Base-by-base conservation (phyloP, 2,888 invertebrate genomes). In the Lithophane semibrunnea region DNA sequence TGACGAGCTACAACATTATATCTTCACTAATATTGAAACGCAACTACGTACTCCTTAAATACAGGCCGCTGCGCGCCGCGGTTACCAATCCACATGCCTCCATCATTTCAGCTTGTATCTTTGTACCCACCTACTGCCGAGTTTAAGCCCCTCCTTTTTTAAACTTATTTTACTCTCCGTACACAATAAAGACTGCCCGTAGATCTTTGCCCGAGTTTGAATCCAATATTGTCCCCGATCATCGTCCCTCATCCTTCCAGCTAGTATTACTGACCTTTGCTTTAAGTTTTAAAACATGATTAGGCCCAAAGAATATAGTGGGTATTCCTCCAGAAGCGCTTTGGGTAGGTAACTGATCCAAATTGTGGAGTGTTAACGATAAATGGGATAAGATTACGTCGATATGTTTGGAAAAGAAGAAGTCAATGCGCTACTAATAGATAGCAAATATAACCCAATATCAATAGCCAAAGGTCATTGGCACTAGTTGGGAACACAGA, bases 401-500 rank as follows among this genome's bases (percentile, higher is more conserved):
- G 24, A 24, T 16, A 49, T 52, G 4, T 66, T 60, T 37, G 24
- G 12, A 60, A 65, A 42, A 24, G 24, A 65, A 16, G 56, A 16
- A 42, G 16, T 37, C 44, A 37, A 44, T 67, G 44, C 60, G 29
- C 29, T 29, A 5, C 52, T 52, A 61, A 60, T 29, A 18, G 60
- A n/a, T 29, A 49, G 49, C 21, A 42, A 56, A n/a, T 58, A 67
- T 64, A 77, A 16, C 21, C 60, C 8, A 77, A 67, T 68, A 60
- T 66, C 66, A 52, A 76, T 29, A 58, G 29, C 29, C 29, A 67
- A 24, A 29, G 60, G 18, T 29, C 44, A 67, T n/a, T 66, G 60
- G n/a, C 78, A 77, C 12, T 60, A 60, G 37, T 78, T 52, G 42
- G 29, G 44, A n/a, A 61, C 29, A 52, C 18, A 61, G 13, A 21